phyloP scores from a whole-genome alignment of 2,888 invertebrate species.

The Thumatha senex region DNA sequence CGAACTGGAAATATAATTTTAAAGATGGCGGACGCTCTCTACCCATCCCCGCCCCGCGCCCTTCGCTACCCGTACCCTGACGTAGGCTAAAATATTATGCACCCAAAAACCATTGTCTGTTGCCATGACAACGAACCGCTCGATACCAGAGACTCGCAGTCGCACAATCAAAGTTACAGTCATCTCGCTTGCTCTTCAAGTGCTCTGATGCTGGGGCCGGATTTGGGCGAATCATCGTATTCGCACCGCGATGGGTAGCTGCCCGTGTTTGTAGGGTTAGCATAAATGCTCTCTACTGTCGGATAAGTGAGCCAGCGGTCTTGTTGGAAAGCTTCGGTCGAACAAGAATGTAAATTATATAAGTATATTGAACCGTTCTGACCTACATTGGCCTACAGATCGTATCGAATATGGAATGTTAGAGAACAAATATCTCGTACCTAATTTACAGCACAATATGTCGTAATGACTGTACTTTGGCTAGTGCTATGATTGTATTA shows the following conservation, averaged over 20 bases:
- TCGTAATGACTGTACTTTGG: constrained; percentile 15
- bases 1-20: constrained; percentile 82
- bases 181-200: constrained; percentile 75
- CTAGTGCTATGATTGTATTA: constrained; percentile 16
- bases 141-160: constrained; percentile 69
- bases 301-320: constrained; percentile 52
- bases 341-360: constrained; percentile 59
- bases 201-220: constrained; percentile 66
- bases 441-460: constrained; percentile 33
- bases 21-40: constrained; percentile 79
- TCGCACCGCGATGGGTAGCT: constrained; percentile 70
- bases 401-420: constrained; percentile 36
- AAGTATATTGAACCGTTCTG: constrained; percentile 44
- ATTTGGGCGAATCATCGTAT: constrained; percentile 63
- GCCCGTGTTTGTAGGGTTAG: constrained; percentile 75
- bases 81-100: constrained; percentile 84
- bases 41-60: constrained; percentile 59
- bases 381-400: constrained; percentile 43
- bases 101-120: constrained; percentile 84
- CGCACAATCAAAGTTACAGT: constrained; percentile 67
- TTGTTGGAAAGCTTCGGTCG: constrained; percentile 70
- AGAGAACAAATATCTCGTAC: constrained; percentile 25
- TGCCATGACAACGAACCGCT: constrained; percentile 79
- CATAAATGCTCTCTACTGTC: constrained; percentile 53
- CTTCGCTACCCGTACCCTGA: constrained; percentile 56